Evolutionary conservation across 2,888 invertebrate species (phyloP).

Genomic region (Agrotis exclamationis): DNA sequence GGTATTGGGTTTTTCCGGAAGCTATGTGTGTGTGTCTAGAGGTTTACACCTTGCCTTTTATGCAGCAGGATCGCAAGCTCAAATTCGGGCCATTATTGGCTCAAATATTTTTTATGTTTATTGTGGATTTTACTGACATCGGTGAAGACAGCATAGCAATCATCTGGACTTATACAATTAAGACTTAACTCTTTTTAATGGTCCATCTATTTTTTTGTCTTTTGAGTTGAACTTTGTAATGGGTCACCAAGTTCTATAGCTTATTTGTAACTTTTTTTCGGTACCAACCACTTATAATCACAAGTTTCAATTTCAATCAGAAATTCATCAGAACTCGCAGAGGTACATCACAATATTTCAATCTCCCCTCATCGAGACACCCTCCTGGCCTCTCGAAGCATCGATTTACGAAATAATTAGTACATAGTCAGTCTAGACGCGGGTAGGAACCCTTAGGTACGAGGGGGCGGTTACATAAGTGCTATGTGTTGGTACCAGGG

Average conservation of each 20-base stretch:
- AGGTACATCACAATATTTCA: background rate
- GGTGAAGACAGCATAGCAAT: too few relatives aligned
- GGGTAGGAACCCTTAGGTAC: slow-evolving; percentile 33
- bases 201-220: too few relatives aligned
- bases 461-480: slow-evolving; percentile 39
- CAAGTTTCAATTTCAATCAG: background rate
- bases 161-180: too few relatives aligned
- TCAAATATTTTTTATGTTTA: too few relatives aligned
- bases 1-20: background rate
- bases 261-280: too few relatives aligned
- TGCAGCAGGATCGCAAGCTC: too few relatives aligned
- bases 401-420: slow-evolving; percentile 25
- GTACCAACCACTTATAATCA: background rate
- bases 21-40: too few relatives aligned
- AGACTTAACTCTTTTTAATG: too few relatives aligned
- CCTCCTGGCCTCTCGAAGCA: slow-evolving; percentile 13
- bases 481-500: background rate
- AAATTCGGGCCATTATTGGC: too few relatives aligned
- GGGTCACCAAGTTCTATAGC: background rate
- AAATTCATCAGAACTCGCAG: background rate
- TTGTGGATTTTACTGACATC: too few relatives aligned
- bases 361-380: slow-evolving; percentile 5
- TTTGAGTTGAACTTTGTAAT: too few relatives aligned
- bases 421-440: slow-evolving; percentile 42
- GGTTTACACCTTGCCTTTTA: too few relatives aligned